Evolutionary conservation across 2,113 vertebrate genomes (phyloP).

Genomic region (Accipiter virgatus): DNA sequence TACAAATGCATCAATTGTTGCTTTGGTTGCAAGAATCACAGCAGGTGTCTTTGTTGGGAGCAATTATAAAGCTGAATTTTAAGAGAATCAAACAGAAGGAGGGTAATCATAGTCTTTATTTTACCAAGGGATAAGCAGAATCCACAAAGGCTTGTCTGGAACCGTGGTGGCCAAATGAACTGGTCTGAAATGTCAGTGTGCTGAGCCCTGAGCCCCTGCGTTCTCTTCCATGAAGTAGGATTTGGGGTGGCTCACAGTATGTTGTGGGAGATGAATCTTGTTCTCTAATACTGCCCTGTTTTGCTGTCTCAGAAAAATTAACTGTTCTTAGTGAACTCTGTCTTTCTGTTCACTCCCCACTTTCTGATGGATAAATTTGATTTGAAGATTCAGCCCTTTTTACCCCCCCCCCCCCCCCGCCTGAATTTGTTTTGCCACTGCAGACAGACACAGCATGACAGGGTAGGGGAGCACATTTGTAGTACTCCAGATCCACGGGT

Average conservation of each 20-base stretch:
- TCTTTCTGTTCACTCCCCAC: not conserved
- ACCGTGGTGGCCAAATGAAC: not conserved
- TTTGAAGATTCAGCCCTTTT: not conserved
- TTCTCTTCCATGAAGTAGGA: accelerated
- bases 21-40: conserved; percentile 33
- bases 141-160: not conserved
- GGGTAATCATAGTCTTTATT: not conserved
- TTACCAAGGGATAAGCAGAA: not conserved
- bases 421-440: not conserved
- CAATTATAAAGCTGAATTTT: conserved; percentile 27
- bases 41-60: not conserved
- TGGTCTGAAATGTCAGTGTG: not conserved
- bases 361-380: not conserved
- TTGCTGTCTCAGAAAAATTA: not conserved
- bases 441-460: not conserved
- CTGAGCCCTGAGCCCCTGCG: accelerated
- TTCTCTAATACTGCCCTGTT: not conserved
- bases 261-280: not conserved
- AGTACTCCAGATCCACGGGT: not conserved
- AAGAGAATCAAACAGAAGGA: conserved; percentile 3
- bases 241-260: not conserved
- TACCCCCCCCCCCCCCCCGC: too few relatives aligned
- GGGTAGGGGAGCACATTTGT: not conserved
- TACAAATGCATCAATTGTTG: not conserved
- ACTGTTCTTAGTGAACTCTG: not conserved